Evolutionary conservation across 2,888 invertebrate genomes (phyloP).

Genomic region (Meliscaeva auricollis): DNA sequence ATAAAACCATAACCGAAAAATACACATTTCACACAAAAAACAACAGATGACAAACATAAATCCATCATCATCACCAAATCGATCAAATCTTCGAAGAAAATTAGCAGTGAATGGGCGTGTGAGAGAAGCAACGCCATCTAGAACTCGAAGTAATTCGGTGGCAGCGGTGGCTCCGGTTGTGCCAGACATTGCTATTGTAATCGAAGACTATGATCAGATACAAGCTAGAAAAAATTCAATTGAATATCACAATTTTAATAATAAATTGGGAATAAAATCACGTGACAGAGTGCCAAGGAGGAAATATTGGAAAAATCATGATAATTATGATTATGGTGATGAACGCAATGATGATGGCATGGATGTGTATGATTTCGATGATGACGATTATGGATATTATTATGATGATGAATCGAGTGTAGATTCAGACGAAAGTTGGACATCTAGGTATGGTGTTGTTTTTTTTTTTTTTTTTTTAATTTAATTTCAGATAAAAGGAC

Average conservation of each 20-base stretch:
- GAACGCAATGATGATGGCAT: slow-evolving; percentile 45
- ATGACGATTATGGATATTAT: slow-evolving; percentile 67
- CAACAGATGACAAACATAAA: slow-evolving; percentile 57
- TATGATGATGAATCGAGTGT: slow-evolving; percentile 69
- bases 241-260: not conserved
- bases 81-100: slow-evolving; percentile 62
- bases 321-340: slow-evolving; percentile 68
- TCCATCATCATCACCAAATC: slow-evolving; percentile 42
- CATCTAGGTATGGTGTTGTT: slow-evolving; percentile 56
- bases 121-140: slow-evolving; percentile 42
- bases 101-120: slow-evolving; percentile 55
- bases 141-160: not conserved
- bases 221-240: slow-evolving; percentile 38
- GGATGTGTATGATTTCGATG: slow-evolving; percentile 68
- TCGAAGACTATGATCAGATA: slow-evolving; percentile 69
- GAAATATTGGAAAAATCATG: slow-evolving; percentile 63
- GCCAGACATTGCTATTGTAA: slow-evolving; percentile 67
- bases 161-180: slow-evolving; percentile 42
- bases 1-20: not conserved
- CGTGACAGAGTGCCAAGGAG: slow-evolving; percentile 51
- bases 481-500: not conserved
- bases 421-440: slow-evolving; percentile 63
- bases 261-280: not conserved
- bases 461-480: not conserved
- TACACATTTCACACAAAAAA: not conserved